Evolutionary conservation across 2,113 vertebrate species (phyloP).

Genomic region (Paradisaea rubra): DNA sequence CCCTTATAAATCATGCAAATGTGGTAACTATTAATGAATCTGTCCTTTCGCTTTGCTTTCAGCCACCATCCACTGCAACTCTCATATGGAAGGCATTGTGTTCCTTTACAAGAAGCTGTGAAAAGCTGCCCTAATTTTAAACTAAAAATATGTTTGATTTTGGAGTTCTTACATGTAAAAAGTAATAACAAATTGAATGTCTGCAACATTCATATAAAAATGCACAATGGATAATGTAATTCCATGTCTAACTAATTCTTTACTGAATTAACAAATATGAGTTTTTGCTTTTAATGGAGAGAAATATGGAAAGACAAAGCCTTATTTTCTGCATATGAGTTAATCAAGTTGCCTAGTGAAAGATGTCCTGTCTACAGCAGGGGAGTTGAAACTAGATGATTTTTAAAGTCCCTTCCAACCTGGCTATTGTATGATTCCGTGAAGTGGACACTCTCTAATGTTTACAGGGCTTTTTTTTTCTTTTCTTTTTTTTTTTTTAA

Average conservation of each 20-base stretch:
- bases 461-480: fast-evolving
- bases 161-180: background rate
- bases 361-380: background rate
- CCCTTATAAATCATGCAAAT: background rate
- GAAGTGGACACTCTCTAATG: background rate
- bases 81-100: background rate
- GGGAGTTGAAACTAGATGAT: background rate
- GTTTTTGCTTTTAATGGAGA: background rate
- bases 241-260: background rate
- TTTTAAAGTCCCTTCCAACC: background rate
- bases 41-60: background rate
- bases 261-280: background rate
- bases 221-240: background rate
- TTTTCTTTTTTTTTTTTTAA: background rate
- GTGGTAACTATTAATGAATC: background rate
- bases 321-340: background rate
- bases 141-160: background rate
- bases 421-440: background rate
- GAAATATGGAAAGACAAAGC: background rate
- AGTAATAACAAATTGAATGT: background rate
- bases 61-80: background rate
- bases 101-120: background rate
- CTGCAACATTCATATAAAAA: background rate
- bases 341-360: background rate
- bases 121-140: background rate